Conservation (phyloP, 2,888 invertebrate genomes). For the Conus canariensis region DNA sequence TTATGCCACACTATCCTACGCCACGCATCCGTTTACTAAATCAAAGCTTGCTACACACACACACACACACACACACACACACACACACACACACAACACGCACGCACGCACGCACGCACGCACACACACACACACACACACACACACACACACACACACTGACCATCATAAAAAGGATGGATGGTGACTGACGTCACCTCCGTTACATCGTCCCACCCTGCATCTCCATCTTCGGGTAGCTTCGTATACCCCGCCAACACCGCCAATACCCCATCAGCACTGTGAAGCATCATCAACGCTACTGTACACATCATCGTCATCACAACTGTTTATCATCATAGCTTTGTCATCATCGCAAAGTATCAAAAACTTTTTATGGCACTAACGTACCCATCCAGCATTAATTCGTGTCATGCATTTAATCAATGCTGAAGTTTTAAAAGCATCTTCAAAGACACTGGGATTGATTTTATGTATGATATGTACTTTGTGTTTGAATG, state of each 20-base stretch:
- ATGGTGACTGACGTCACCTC: neutral
- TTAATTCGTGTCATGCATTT: too few relatives aligned
- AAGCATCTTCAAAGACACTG: too few relatives aligned
- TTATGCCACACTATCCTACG: too few relatives aligned
- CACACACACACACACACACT: slow-evolving; percentile 1
- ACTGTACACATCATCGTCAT: neutral
- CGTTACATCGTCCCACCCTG: neutral
- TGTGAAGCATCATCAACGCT: neutral
- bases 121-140: slow-evolving; percentile 4
- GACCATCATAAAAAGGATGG: neutral
- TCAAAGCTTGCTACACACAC: too few relatives aligned
- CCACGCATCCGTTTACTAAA: too few relatives aligned
- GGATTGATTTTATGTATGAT: too few relatives aligned
- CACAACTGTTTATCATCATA: neutral
- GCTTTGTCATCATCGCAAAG: too few relatives aligned
- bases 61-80: too few relatives aligned
- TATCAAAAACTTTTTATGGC: too few relatives aligned
- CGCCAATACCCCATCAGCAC: neutral
- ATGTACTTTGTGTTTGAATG: too few relatives aligned
- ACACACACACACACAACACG: neutral
- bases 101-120: neutral
- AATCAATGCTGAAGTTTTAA: too few relatives aligned
- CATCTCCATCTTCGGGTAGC: neutral
- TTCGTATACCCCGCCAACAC: neutral
- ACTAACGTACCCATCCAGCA: too few relatives aligned